Conservation (phyloP, 2,888 invertebrate genomes). For the Atrina japonica region DNA sequence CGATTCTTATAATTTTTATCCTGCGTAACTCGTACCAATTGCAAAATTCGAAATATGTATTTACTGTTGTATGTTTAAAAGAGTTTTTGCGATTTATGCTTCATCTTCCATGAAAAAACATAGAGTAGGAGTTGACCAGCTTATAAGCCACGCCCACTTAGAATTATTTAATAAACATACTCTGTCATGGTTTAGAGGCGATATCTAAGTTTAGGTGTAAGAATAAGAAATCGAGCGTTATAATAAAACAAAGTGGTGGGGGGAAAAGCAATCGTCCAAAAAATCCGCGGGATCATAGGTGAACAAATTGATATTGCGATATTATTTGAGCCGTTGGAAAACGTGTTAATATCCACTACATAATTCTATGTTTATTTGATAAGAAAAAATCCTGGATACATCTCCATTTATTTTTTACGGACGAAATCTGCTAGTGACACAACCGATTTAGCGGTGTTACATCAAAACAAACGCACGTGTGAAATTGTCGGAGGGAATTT, state of each 20-base stretch:
- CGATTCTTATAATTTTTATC: no score
- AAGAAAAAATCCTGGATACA: no score
- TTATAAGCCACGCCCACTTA: conserved; percentile 30
- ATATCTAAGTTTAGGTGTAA: conserved; percentile 36
- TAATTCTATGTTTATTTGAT: no score
- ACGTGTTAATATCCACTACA: no score
- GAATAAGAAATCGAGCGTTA: conserved; percentile 45
- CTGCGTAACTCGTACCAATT: no score
- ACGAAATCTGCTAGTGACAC: conserved; percentile 23
- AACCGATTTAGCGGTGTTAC: conserved; percentile 17
- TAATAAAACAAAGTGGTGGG: conserved; percentile 43
- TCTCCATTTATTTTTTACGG: conserved; percentile 26
- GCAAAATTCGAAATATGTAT: no score
- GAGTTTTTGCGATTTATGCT: no score
- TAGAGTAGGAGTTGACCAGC: no score
- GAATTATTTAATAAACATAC: conserved; percentile 41
- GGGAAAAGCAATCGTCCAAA: conserved; percentile 37
- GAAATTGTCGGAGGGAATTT: conserved; percentile 22
- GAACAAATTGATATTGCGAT: no score
- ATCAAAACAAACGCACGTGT: conserved; percentile 28
- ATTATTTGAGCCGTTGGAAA: no score
- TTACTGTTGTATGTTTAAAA: no score
- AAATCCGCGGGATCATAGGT: conserved; percentile 22
- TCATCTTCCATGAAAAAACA: no score
- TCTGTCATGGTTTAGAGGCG: conserved; percentile 38